phyloP scores from a whole-genome alignment of 1,140 invertebrate species.

The Reticulitermes speratus region DNA sequence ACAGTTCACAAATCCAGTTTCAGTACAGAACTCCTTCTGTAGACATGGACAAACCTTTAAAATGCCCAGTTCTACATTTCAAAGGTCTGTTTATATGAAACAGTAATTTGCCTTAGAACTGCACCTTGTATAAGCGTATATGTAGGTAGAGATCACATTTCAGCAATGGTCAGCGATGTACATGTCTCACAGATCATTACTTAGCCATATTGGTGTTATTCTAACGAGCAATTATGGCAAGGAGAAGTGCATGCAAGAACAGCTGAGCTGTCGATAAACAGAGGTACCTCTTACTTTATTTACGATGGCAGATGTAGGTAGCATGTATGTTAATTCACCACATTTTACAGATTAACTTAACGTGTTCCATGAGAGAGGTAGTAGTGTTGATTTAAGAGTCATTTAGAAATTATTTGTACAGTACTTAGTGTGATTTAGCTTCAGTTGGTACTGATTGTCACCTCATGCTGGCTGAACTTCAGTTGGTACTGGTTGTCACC shows the following conservation, averaged over 20 bases:
- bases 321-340: neutral
- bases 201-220: neutral
- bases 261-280: neutral
- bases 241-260: neutral
- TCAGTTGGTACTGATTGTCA: too few species aligned
- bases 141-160: neutral
- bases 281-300: conserved; percentile 10
- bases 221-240: neutral
- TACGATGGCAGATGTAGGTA: neutral
- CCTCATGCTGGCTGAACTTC: neutral
- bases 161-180: neutral
- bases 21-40: neutral
- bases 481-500: neutral
- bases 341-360: neutral
- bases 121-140: neutral
- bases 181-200: neutral
- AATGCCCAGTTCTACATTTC: neutral
- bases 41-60: neutral
- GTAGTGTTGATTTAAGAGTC: neutral
- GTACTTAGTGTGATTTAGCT: neutral
- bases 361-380: neutral
- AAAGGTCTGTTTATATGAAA: conserved; percentile 5
- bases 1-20: neutral
- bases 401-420: neutral
- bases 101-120: neutral